phyloP scores from a whole-genome alignment of 2,797 vertebrate species.

The Sebastes iracundus region DNA sequence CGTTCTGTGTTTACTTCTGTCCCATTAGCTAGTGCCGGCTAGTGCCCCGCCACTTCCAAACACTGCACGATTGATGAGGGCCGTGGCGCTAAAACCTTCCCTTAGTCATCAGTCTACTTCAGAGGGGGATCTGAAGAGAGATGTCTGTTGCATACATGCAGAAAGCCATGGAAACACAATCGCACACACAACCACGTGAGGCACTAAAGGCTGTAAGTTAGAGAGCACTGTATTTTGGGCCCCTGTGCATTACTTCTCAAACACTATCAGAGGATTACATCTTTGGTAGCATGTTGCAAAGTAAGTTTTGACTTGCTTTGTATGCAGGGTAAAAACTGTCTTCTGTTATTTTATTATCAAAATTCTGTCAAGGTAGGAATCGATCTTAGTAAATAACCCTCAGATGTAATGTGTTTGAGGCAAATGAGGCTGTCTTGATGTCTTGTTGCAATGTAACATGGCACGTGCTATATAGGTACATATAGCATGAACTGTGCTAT shows the following conservation, averaged over 20 bases:
- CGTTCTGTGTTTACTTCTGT: constrained; percentile 76
- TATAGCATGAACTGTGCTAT: neutral
- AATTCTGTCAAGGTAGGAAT: neutral
- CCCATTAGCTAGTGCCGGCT: constrained; percentile 75
- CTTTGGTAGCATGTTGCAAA: neutral
- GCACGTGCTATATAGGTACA: neutral
- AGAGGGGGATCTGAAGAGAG: constrained; percentile 39
- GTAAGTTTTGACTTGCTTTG: neutral
- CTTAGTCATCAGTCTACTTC: constrained; percentile 69
- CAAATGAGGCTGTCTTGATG: neutral
- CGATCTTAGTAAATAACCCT: neutral
- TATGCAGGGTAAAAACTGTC: neutral
- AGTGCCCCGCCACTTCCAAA: constrained; percentile 78
- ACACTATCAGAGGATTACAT: neutral
- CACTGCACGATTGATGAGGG: constrained; percentile 81
- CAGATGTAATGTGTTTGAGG: neutral
- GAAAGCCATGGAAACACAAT: neutral
- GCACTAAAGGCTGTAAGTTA: neutral
- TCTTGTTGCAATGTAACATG: neutral
- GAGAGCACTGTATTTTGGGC: neutral
- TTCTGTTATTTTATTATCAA: neutral
- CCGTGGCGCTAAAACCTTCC: constrained; percentile 80
- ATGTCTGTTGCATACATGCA: constrained; percentile 36
- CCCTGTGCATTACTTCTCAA: neutral
- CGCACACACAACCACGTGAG: neutral